Conservation (phyloP, 2,888 invertebrate genomes). For the Acanthosepion lycidas region DNA sequence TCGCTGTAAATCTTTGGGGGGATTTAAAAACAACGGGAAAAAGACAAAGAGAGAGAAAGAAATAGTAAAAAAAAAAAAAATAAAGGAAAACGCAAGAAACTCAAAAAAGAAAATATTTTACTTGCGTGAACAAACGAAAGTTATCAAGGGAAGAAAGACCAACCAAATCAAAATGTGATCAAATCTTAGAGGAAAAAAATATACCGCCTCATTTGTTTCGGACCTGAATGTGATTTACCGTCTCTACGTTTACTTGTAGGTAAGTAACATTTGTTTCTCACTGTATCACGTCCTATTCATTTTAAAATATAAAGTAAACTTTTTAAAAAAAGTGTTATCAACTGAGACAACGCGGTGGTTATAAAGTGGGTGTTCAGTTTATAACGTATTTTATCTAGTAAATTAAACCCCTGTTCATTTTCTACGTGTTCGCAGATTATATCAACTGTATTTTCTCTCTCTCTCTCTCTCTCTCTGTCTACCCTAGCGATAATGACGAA, state of each 20-base stretch:
- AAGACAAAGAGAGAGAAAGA: not conserved
- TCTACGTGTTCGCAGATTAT: too few species aligned
- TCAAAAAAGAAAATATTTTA: too few species aligned
- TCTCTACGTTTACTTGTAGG: not conserved
- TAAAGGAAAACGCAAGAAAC: not conserved
- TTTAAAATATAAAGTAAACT: not conserved
- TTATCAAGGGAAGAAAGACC: not conserved
- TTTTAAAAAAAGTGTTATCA: not conserved
- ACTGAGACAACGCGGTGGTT: not conserved
- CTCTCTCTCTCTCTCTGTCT: too few species aligned
- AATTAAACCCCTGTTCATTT: not conserved
- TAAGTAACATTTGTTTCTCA: not conserved
- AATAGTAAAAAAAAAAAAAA: not conserved
- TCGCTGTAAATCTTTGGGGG: not conserved
- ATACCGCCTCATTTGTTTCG: slow-evolving; percentile 11
- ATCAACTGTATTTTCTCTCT: too few species aligned
- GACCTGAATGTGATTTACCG: not conserved
- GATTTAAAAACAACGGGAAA: not conserved
- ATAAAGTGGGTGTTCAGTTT: not conserved
- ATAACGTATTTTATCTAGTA: not conserved
- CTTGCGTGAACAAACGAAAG: too few species aligned
- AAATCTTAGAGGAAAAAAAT: not conserved
- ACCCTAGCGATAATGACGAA: too few species aligned
- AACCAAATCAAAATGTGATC: not conserved
- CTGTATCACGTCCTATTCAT: not conserved